phyloP scores from a whole-genome alignment of 2,888 invertebrate genomes.

The Hydroisotoma schaefferi region DNA sequence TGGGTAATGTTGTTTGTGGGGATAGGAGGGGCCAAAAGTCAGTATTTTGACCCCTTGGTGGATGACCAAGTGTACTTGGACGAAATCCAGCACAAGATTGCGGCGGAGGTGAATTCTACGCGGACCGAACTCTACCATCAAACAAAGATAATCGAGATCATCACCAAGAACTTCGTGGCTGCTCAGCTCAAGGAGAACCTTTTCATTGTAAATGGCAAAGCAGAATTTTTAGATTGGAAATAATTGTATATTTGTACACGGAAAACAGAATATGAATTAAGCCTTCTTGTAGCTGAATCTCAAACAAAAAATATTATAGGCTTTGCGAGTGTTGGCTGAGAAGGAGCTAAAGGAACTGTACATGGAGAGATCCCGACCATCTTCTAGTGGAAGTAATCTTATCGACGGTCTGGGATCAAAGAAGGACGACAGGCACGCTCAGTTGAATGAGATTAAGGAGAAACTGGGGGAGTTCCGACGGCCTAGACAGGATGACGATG shows the following conservation, averaged over 20 bases:
- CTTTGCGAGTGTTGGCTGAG: slow-evolving; percentile 45
- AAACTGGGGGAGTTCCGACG: background rate
- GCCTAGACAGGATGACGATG: slow-evolving; percentile 33
- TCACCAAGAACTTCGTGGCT: slow-evolving; percentile 43
- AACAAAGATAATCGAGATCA: slow-evolving; percentile 34
- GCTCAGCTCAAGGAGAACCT: slow-evolving; percentile 47
- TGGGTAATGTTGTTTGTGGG: no score
- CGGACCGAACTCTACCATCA: slow-evolving; percentile 34
- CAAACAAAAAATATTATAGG: slow-evolving; percentile 30
- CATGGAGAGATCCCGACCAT: background rate
- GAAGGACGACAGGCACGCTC: background rate
- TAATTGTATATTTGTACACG: slow-evolving; percentile 1
- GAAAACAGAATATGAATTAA: slow-evolving; percentile 6
- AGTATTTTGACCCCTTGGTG: slow-evolving; percentile 23
- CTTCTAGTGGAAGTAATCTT: background rate
- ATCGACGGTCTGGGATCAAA: background rate
- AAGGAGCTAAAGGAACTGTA: slow-evolving; percentile 31
- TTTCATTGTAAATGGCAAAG: slow-evolving; percentile 36
- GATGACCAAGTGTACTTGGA: slow-evolving; percentile 43
- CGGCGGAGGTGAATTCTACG: slow-evolving; percentile 37
- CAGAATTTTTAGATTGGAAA: background rate
- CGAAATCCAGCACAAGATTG: slow-evolving; percentile 30
- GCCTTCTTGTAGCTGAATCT: background rate
- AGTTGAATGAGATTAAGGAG: background rate
- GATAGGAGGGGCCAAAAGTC: no score